Evolutionary conservation across 2,888 invertebrate species (phyloP).

Genomic region (Stenodema calcarata): DNA sequence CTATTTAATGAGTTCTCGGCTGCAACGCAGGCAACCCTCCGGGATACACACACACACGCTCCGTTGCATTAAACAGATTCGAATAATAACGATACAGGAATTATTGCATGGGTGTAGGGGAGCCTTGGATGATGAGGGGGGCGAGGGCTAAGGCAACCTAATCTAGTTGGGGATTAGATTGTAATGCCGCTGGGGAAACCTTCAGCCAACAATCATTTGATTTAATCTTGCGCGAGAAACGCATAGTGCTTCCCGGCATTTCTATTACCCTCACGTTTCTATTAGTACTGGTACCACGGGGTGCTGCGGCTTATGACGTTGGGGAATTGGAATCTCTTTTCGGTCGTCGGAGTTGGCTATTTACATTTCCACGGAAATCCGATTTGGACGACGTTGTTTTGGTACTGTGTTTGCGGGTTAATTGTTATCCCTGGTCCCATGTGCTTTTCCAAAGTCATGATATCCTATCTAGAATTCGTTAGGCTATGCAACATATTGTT

Average conservation of each 20-base stretch:
- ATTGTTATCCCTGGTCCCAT: not conserved
- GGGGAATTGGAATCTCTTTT: not conserved
- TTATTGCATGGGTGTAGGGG: not conserved
- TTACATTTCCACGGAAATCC: not conserved
- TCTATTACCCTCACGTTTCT: slow-evolving; percentile 27
- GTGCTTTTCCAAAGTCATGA: not conserved
- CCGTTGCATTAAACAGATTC: not conserved
- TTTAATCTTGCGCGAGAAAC: slow-evolving; percentile 21
- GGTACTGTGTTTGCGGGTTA: not conserved
- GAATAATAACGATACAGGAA: not conserved
- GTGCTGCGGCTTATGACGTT: not conserved
- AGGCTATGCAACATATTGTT: not conserved
- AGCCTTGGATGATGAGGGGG: not conserved
- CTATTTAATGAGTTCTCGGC: no score
- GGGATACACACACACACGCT: not conserved
- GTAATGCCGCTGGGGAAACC: not conserved
- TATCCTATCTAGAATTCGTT: not conserved
- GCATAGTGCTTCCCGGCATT: slow-evolving; percentile 4
- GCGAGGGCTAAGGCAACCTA: not conserved
- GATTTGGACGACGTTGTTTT: not conserved
- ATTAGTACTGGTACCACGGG: not conserved
- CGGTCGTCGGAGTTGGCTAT: not conserved
- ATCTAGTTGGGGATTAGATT: not conserved
- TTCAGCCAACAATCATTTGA: slow-evolving; percentile 27
- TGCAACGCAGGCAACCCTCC: no score